These are phyloP conservation scores for Alosa sapidissima DNA, from an alignment of 2,797 vertebrate genomes.

Conservation along the genomic window DNA sequence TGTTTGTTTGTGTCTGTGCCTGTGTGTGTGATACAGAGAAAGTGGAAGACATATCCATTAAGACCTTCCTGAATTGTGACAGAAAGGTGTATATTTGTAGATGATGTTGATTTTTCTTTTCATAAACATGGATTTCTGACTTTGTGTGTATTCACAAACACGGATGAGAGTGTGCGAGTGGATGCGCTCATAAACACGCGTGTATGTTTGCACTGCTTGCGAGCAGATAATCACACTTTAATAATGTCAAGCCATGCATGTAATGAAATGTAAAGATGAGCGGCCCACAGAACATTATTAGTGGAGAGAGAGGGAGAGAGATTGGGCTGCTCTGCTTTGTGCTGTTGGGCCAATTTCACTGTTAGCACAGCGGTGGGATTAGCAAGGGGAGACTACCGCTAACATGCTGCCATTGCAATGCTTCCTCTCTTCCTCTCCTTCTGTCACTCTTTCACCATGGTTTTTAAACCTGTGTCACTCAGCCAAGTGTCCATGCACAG, in stretches of 20 bases:
- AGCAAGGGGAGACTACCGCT: conserved; percentile 21
- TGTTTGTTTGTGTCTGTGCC: conserved; percentile 24
- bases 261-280: conserved; percentile 52
- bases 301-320: neutral
- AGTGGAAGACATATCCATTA: neutral
- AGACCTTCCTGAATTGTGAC: neutral
- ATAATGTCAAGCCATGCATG: conserved; percentile 56
- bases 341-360: conserved; percentile 14
- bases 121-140: neutral
- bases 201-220: conserved; percentile 36
- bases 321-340: neutral
- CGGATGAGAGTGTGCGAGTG: neutral
- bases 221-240: conserved; percentile 53
- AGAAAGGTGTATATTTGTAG: conserved; percentile 7
- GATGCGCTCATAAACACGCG: conserved; percentile 11
- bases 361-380: conserved; percentile 18
- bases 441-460: neutral
- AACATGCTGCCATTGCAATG: neutral
- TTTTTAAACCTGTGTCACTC: neutral
- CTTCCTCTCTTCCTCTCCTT: neutral
- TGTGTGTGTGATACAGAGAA: neutral
- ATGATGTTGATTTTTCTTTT: conserved; percentile 6
- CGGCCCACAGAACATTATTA: conserved; percentile 7
- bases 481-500: neutral
- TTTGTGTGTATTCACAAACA: conserved; percentile 3